Evolutionary conservation across 2,113 vertebrate genomes (phyloP).

Genomic region (Maccullochella peelii): DNA sequence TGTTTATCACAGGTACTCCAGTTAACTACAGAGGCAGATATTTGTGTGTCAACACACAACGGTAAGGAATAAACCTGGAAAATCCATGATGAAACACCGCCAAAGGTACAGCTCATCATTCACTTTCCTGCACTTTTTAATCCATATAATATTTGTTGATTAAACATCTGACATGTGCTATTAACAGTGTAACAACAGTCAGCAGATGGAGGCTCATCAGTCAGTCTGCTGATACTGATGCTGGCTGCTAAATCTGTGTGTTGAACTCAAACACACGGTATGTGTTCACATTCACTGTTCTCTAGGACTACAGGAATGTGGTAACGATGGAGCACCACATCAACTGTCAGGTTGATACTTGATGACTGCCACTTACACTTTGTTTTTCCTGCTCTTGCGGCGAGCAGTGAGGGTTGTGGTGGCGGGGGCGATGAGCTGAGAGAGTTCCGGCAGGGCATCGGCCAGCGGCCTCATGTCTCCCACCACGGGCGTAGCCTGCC

Average conservation of each 20-base stretch:
- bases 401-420: background rate
- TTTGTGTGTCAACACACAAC: too few relatives aligned
- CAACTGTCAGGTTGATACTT: background rate
- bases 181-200: background rate
- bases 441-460: conserved; percentile 91
- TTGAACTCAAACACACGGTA: background rate
- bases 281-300: background rate
- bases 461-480: conserved; percentile 91
- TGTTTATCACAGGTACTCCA: too few relatives aligned
- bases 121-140: background rate
- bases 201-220: background rate
- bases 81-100: too few relatives aligned
- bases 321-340: background rate
- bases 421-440: conserved; percentile 75
- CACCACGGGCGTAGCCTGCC: conserved; percentile 88
- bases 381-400: conserved; percentile 69
- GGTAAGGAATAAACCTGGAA: background rate
- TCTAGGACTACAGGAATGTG: background rate
- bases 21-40: too few relatives aligned
- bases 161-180: background rate
- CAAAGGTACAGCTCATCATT: background rate
- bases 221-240: background rate
- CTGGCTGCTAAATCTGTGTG: background rate
- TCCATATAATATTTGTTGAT: background rate
- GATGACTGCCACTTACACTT: conserved; percentile 58